Conservation (phyloP, 1,140 invertebrate genomes). For the Lutraria rhynchaena region DNA sequence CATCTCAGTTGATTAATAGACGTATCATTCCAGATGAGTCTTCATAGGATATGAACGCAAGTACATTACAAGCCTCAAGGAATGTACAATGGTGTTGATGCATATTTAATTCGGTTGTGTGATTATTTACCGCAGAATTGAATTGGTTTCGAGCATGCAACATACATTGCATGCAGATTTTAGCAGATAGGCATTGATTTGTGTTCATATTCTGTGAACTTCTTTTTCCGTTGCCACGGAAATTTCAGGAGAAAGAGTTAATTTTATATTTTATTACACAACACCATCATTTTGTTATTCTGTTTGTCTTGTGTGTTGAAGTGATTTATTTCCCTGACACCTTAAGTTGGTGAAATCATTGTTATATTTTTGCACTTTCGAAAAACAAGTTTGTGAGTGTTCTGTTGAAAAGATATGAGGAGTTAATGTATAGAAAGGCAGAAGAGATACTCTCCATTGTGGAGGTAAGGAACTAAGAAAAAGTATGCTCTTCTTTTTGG, state of each 20-base stretch:
- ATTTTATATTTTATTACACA: conserved; percentile 42
- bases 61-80: no score
- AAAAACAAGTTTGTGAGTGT: neutral
- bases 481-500: conserved; percentile 12
- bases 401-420: conserved; percentile 30
- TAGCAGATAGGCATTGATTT: no score
- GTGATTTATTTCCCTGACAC: conserved; percentile 39
- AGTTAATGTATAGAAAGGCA: neutral
- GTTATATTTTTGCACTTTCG: conserved; percentile 25
- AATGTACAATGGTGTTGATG: no score
- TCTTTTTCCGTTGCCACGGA: conserved; percentile 25
- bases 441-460: conserved; percentile 21
- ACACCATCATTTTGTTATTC: neutral
- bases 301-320: conserved; percentile 2
- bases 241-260: conserved; percentile 32
- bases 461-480: neutral
- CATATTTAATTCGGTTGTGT: no score
- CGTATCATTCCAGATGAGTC: conserved; percentile 41
- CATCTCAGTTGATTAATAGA: conserved; percentile 37
- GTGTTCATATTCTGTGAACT: no score
- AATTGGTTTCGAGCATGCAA: no score
- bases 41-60: no score
- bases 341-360: conserved; percentile 9
- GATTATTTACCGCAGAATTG: no score
- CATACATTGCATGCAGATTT: no score